phyloP scores from a whole-genome alignment of 2,797 vertebrate genomes.

The Bothrops alternatus region DNA sequence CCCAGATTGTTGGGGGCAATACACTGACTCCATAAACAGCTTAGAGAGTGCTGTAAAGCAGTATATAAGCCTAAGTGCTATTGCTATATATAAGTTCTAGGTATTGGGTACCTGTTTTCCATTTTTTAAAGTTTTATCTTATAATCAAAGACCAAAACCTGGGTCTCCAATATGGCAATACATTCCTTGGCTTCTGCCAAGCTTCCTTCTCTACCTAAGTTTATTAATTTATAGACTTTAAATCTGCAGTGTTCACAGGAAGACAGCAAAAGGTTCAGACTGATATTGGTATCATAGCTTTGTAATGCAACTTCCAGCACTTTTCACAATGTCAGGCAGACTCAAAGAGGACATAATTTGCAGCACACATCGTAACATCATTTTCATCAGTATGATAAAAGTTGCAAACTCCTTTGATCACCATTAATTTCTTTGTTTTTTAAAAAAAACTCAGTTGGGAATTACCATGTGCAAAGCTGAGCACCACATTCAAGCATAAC shows the following conservation, averaged over 20 bases:
- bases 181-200: not conserved
- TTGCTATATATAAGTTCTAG: not conserved
- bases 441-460: not conserved
- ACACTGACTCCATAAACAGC: not conserved
- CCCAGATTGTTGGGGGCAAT: not conserved
- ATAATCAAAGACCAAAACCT: not conserved
- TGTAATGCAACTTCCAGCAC: not conserved
- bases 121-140: not conserved
- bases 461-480: not conserved
- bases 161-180: not conserved
- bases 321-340: not conserved
- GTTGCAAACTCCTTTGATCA: not conserved
- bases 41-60: not conserved
- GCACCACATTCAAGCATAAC: not conserved
- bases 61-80: not conserved
- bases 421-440: not conserved
- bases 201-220: not conserved
- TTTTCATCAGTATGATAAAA: not conserved
- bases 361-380: not conserved
- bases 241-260: not conserved
- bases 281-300: not conserved
- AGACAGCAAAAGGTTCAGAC: not conserved
- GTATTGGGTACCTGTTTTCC: too few species aligned
- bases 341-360: not conserved
- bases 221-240: not conserved